Evolutionary conservation across 2,113 vertebrate species (phyloP).

Genomic region (Pluvialis apricaria): DNA sequence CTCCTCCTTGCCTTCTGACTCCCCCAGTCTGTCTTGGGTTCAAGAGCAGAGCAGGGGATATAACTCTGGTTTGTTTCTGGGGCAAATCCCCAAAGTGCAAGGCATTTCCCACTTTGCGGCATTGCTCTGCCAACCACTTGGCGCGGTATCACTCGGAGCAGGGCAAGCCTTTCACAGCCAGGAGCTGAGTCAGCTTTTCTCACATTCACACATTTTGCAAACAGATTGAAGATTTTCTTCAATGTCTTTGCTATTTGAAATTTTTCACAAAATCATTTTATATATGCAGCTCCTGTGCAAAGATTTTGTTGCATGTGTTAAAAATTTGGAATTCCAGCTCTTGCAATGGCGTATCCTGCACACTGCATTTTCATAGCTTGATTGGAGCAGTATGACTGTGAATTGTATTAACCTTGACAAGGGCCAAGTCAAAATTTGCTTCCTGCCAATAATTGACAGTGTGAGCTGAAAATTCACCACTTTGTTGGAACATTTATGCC

Average conservation of each 20-base stretch:
- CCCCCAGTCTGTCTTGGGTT: background rate
- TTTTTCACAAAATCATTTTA: background rate
- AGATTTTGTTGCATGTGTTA: background rate
- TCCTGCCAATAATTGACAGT: constrained; percentile 24
- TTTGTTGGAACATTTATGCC: constrained; percentile 19
- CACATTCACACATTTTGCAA: background rate
- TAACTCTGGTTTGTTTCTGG: background rate
- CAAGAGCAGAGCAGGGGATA: background rate
- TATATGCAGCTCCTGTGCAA: background rate
- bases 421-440: constrained; percentile 28
- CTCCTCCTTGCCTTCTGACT: background rate
- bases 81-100: background rate
- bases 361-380: background rate
- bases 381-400: background rate
- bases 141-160: background rate
- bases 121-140: background rate
- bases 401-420: constrained; percentile 32
- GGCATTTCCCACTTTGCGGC: background rate
- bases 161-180: background rate
- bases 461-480: constrained; percentile 9
- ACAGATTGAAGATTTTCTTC: constrained; percentile 3
- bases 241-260: background rate
- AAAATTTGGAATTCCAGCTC: background rate
- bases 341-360: background rate
- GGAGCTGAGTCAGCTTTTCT: constrained; percentile 29